A percentile compares a stretch with the other conserved stretches of the same genome.
Conservation (phyloP, 2,113 vertebrate species). For the Myotis lucifugus region DNA sequence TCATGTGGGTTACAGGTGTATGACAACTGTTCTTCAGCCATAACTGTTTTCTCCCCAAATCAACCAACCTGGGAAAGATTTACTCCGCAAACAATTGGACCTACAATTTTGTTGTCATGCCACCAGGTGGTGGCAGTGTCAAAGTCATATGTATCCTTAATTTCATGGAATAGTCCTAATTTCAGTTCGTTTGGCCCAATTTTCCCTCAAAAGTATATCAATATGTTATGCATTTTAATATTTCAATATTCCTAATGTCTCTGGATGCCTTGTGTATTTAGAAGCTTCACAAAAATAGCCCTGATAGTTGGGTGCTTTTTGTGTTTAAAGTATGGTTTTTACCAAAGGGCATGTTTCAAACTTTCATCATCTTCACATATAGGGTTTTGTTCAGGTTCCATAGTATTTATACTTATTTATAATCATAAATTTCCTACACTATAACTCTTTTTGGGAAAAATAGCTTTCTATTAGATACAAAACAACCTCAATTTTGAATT, state of each 20-base stretch:
- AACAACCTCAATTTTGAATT: conserved; percentile 24
- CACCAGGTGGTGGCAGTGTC: conserved; percentile 56
- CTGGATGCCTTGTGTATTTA: not conserved
- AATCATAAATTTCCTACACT: not conserved
- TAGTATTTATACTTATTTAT: conserved; percentile 13
- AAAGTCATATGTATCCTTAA: not conserved
- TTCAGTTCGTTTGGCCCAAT: not conserved
- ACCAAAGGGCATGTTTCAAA: not conserved
- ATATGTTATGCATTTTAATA: not conserved
- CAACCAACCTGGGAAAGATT: not conserved
- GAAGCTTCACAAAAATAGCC: conserved; percentile 20
- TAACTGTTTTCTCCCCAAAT: not conserved
- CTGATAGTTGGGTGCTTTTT: not conserved
- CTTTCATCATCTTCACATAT: not conserved
- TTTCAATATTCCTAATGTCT: not conserved
- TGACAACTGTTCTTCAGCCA: not conserved
- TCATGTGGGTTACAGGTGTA: not conserved
- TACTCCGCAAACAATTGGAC: not conserved
- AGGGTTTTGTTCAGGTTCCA: not conserved
- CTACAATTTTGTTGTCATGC: not conserved
- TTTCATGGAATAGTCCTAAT: not conserved
- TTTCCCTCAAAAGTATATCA: not conserved
- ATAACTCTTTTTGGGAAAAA: not conserved
- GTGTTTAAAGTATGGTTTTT: not conserved
- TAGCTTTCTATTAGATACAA: not conserved